A percentile compares a stretch with the other conserved stretches of the same genome.
Evolutionary conservation across 2,797 vertebrate genomes (phyloP).

Genomic region (Prunella strophiata): DNA sequence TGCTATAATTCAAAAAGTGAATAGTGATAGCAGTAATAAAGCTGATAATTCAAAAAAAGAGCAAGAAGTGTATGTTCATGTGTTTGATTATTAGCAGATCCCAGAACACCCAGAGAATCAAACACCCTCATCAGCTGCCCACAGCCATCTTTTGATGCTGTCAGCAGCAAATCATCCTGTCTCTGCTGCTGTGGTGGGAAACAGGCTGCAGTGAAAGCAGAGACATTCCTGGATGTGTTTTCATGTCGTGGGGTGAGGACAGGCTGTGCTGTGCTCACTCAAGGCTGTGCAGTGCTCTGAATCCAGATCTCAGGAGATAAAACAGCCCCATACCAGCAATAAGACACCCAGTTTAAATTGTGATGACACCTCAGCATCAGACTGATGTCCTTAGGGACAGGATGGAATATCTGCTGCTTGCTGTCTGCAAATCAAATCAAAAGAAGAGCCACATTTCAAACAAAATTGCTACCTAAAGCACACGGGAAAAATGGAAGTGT

Average conservation of each 20-base stretch:
- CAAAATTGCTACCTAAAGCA: background rate
- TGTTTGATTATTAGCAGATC: background rate
- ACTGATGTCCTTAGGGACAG: background rate
- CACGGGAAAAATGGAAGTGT: background rate
- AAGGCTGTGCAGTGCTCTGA: background rate
- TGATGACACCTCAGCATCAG: background rate
- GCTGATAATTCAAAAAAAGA: background rate
- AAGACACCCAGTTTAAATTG: background rate
- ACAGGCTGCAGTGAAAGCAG: background rate
- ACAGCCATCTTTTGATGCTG: background rate
- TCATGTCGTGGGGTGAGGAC: background rate
- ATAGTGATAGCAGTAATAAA: background rate
- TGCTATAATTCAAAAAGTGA: background rate
- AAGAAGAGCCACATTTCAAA: background rate
- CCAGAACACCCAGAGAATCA: background rate
- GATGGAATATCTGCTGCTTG: background rate
- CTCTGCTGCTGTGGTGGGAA: background rate
- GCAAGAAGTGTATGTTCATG: background rate
- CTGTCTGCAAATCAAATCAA: background rate
- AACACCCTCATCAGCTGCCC: background rate
- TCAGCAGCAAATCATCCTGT: background rate
- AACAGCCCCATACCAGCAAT: background rate
- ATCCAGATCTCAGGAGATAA: background rate
- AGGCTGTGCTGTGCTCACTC: background rate
- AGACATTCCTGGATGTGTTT: fast-evolving